phyloP scores from a whole-genome alignment of 2,113 vertebrate species.

The Cottus gobio region DNA sequence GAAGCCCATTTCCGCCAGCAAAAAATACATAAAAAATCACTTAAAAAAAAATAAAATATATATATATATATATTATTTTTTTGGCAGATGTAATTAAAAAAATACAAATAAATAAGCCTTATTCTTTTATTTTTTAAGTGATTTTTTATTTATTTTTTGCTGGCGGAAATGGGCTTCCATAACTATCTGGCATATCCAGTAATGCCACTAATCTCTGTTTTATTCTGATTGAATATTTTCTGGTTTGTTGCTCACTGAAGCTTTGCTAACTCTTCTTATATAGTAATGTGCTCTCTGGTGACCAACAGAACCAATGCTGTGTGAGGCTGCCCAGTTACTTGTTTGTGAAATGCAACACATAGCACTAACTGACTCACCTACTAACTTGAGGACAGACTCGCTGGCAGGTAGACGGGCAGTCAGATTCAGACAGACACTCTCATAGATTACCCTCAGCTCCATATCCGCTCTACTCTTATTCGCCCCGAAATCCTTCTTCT shows the following conservation, averaged over 20 bases:
- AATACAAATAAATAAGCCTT: too few species aligned
- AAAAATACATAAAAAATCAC: too few species aligned
- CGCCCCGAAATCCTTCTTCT: neutral
- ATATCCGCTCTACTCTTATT: slow-evolving; percentile 11
- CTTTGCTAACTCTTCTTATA: slow-evolving; percentile 30
- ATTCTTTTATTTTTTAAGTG: too few species aligned
- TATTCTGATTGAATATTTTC: slow-evolving; percentile 29
- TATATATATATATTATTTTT: too few species aligned
- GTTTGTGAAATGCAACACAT: slow-evolving; percentile 36
- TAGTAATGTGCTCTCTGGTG: slow-evolving; percentile 14
- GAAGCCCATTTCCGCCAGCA: too few species aligned
- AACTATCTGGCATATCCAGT: neutral
- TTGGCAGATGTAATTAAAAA: too few species aligned
- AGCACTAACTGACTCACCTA: slow-evolving; percentile 32
- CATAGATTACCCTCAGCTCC: slow-evolving; percentile 20
- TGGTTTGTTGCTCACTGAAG: slow-evolving; percentile 28
- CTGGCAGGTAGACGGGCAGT: slow-evolving; percentile 69
- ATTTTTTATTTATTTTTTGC: too few species aligned
- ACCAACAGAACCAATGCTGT: slow-evolving; percentile 29
- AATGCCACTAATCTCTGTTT: slow-evolving; percentile 24
- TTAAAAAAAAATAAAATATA: too few species aligned
- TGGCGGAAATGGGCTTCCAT: too few species aligned
- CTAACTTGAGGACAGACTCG: slow-evolving; percentile 70
- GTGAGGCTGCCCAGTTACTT: slow-evolving; percentile 19
- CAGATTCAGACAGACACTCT: slow-evolving; percentile 71